These are phyloP conservation scores for Drosophila niveifrons DNA, from an alignment of 2,888 invertebrate species.

Conservation along the genomic window DNA sequence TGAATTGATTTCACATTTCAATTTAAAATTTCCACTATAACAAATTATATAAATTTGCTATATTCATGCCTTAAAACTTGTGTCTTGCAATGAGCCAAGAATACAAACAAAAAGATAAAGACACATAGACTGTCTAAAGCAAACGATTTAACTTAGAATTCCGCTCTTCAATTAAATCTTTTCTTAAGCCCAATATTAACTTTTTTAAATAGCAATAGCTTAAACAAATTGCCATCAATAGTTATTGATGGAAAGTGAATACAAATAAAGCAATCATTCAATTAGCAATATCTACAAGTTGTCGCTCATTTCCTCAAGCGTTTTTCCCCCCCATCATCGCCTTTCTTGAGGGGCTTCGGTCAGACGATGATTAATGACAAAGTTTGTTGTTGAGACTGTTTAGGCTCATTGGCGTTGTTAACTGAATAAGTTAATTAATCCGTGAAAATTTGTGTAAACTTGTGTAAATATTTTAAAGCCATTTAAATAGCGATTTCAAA, in stretches of 20 bases:
- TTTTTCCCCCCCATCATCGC: slow-evolving; percentile 1
- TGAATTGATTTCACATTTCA: too few species aligned
- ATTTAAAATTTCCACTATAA: too few species aligned
- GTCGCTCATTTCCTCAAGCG: neutral
- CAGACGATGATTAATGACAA: slow-evolving; percentile 28
- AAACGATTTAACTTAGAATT: neutral
- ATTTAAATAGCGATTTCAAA: slow-evolving; percentile 37
- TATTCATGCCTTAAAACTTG: too few species aligned
- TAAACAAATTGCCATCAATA: neutral
- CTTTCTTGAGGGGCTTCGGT: neutral
- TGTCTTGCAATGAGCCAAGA: too few species aligned
- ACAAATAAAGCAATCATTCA: slow-evolving; percentile 15
- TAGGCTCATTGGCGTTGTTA: slow-evolving; percentile 16
- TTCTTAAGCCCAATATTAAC: neutral
- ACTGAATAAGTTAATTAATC: slow-evolving; percentile 56
- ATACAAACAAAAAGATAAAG: too few species aligned
- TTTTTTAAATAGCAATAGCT: neutral
- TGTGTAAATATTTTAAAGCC: slow-evolving; percentile 51
- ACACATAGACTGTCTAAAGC: too few species aligned
- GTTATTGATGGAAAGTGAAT: neutral
- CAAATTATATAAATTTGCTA: too few species aligned
- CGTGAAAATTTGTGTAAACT: slow-evolving; percentile 44
- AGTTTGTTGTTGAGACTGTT: slow-evolving; percentile 7
- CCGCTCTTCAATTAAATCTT: neutral
- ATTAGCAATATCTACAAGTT: slow-evolving; percentile 18